phyloP scores from a whole-genome alignment of 2,113 vertebrate species.

The Muscicapa adusta region DNA sequence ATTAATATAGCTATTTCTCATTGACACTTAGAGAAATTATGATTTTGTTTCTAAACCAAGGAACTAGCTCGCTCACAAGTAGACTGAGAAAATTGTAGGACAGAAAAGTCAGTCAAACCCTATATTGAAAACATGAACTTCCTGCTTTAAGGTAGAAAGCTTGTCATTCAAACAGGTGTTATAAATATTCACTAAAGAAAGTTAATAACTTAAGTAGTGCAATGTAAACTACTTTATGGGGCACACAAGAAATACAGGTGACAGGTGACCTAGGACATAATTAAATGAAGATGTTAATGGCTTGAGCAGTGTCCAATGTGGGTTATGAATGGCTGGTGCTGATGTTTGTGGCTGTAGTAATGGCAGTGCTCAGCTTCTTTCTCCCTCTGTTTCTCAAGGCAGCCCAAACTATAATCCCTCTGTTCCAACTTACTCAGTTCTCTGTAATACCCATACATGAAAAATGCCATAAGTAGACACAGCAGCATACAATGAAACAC shows the following conservation, averaged over 20 bases:
- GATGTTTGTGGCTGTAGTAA: not conserved
- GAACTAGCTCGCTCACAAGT: not conserved
- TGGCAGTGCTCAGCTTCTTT: not conserved
- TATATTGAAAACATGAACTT: not conserved
- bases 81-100: not conserved
- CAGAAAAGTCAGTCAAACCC: not conserved
- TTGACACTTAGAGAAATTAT: not conserved
- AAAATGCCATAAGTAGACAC: not conserved
- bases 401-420: not conserved
- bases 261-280: not conserved
- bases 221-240: not conserved
- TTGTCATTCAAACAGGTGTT: not conserved
- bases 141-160: not conserved
- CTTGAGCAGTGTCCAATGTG: not conserved
- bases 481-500: rapidly evolving
- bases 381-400: not conserved
- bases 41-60: not conserved
- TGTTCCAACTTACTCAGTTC: not conserved
- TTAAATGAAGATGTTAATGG: not conserved
- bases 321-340: not conserved
- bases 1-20: not conserved
- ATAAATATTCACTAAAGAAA: not conserved
- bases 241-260: not conserved
- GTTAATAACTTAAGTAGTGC: not conserved
- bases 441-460: not conserved